Evolutionary conservation across 1,140 invertebrate species (phyloP).

Genomic region (Chymomyza costata): DNA sequence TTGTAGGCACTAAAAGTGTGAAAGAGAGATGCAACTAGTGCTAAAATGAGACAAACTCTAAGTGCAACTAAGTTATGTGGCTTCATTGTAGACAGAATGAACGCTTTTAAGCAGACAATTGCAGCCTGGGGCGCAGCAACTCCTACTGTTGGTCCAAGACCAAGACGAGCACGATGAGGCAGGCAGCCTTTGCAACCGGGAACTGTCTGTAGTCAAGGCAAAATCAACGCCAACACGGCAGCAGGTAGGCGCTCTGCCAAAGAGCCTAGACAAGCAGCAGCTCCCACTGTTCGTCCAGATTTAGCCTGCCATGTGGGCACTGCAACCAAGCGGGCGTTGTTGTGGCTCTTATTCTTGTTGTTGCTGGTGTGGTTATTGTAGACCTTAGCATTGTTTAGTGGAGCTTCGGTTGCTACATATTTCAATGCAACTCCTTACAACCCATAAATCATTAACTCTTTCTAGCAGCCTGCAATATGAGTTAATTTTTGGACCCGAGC

Average conservation of each 20-base stretch:
- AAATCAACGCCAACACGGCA: conserved; percentile 3
- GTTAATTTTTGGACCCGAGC: conserved; percentile 54
- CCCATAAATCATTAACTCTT: conserved; percentile 59
- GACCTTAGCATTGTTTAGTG: too few species aligned
- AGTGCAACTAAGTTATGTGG: conserved; percentile 68
- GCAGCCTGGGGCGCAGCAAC: conserved; percentile 61
- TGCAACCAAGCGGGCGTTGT: not conserved
- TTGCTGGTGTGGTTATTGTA: not conserved
- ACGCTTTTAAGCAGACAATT: conserved; percentile 73
- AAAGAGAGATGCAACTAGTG: not conserved
- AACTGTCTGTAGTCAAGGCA: not conserved
- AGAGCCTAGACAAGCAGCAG: conserved; percentile 7
- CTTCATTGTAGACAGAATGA: conserved; percentile 73
- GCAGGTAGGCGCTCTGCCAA: conserved; percentile 16
- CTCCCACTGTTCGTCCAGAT: conserved; percentile 30
- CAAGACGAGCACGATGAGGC: too few species aligned
- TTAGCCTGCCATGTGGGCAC: not conserved
- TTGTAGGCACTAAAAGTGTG: not conserved
- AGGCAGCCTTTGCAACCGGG: too few species aligned
- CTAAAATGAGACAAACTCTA: conserved; percentile 32
- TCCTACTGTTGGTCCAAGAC: not conserved
- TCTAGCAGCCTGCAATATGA: conserved; percentile 48
- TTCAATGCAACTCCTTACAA: too few species aligned
- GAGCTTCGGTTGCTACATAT: too few species aligned
- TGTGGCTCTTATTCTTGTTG: conserved; percentile 27